Percentiles rank a stretch among this genome's conserved stretches.
Evolutionary conservation across 2,888 invertebrate species (phyloP).

Genomic region (Tolmerus cingulatus): DNA sequence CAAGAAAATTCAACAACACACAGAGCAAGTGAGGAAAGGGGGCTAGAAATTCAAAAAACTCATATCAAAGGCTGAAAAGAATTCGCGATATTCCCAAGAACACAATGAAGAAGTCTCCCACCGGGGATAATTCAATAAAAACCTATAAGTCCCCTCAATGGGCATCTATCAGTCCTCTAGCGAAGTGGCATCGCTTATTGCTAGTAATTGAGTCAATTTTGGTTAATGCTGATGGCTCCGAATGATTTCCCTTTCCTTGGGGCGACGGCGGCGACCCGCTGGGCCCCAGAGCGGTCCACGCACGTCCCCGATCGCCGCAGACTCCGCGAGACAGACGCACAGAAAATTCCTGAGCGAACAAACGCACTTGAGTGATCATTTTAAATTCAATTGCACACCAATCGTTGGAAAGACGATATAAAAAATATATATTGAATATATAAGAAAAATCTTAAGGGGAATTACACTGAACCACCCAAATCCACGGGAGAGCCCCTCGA

Average conservation of each 20-base stretch:
- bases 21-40: neutral
- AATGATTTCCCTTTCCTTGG: conserved; percentile 17
- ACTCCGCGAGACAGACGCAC: neutral
- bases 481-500: neutral
- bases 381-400: conserved; percentile 5
- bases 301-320: neutral
- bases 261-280: neutral
- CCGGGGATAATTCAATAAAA: conserved; percentile 36
- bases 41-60: neutral
- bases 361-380: conserved; percentile 37
- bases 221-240: conserved; percentile 26
- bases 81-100: conserved; percentile 7
- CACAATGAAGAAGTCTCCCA: neutral
- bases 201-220: conserved; percentile 41
- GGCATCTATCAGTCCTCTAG: neutral
- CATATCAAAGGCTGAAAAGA: neutral
- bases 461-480: conserved; percentile 36
- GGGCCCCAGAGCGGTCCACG: neutral
- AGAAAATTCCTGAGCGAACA: neutral
- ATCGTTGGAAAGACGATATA: neutral
- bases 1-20: neutral
- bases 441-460: neutral
- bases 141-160: conserved; percentile 17
- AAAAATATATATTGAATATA: neutral
- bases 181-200: conserved; percentile 29